These are phyloP conservation scores for Helicoverpa armigera DNA, from an alignment of 1,140 invertebrate species.

Conservation along the genomic window DNA sequence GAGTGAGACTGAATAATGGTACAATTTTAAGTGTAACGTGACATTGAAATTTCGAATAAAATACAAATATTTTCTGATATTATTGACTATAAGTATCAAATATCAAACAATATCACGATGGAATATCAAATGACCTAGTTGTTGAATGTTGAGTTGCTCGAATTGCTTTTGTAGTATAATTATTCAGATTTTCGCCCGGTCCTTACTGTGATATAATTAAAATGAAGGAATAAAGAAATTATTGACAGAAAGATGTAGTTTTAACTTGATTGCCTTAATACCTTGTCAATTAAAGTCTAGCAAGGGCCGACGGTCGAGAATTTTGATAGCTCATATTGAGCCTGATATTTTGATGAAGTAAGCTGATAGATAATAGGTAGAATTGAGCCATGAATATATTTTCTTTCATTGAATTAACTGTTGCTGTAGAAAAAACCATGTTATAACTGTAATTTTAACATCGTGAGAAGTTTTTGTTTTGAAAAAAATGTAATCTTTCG, in stretches of 20 bases:
- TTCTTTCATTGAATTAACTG: constrained; percentile 73
- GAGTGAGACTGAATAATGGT: constrained; percentile 84
- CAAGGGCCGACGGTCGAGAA: constrained; percentile 78
- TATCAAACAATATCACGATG: constrained; percentile 54
- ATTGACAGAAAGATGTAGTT: constrained; percentile 66
- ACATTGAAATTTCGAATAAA: constrained; percentile 57
- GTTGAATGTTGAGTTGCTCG: constrained; percentile 78
- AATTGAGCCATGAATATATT: constrained; percentile 81
- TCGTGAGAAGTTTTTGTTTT: constrained; percentile 71
- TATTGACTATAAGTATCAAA: constrained; percentile 62
- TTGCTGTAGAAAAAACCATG: constrained; percentile 71
- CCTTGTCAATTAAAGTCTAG: constrained; percentile 77
- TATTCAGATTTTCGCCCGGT: constrained; percentile 83
- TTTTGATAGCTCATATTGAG: constrained; percentile 86
- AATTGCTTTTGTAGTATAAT: constrained; percentile 82
- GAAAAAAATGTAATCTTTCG: constrained; percentile 77
- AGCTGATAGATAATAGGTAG: constrained; percentile 80
- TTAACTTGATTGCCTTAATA: constrained; percentile 66
- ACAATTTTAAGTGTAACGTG: constrained; percentile 80
- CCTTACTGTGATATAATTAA: constrained; percentile 81
- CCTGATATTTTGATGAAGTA: constrained; percentile 82
- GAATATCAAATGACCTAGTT: constrained; percentile 70
- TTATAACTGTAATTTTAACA: constrained; percentile 74
- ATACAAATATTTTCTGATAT: constrained; percentile 76
- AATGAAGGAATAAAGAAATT: constrained; percentile 67